Evolutionary conservation across 1,140 invertebrate species (phyloP), one percentile per base, ranked within the genome.

Genomic region (Mesaphorura yosii): DNA sequence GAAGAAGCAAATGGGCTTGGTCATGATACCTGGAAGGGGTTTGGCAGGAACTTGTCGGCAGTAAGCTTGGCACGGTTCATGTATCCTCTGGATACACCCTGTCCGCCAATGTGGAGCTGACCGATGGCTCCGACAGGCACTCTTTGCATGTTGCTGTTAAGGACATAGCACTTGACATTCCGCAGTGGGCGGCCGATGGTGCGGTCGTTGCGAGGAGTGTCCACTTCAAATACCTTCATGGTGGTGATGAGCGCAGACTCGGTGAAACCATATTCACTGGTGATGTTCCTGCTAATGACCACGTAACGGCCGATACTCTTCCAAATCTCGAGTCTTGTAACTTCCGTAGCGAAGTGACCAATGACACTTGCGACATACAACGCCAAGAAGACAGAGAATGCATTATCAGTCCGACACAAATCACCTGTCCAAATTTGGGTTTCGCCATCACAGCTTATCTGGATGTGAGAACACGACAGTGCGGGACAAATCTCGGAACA

Each of bases 191-290:
- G 20, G n/a, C 49, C 49, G 6, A 49, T 49, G 15, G 14, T 49
- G 19, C 48, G 14, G 12, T 40, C 48, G 6, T 10, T 34, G 15
- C 48, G n/a, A 14, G 5, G n/a, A 20, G 5, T 20, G 5, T 40
- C 29, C 17, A 17, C 19, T 7, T 49, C 48, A 22, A 49, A 49
- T 14, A 15, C 12, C 15, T 49, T 49, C 31, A 49, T 39, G 6
- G 15, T 12, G 6, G 48, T 47, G 6, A 49, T 34, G 12, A 49
- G 31, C 23, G 48, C 48, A 14, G 27, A 41, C 20, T 49, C 48
- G 12, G 48, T 49, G 48, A 49, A 49, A 12, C 48, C 48, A 22
- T 49, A 49, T 20, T 49, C 48, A 41, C 20, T 41, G 14, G 39
- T 40, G 14, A 49, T 49, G 6, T 34, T 46, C 12, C 26, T 12